Conservation (phyloP, 2,888 invertebrate genomes). For the Cryptus viduatorius region DNA sequence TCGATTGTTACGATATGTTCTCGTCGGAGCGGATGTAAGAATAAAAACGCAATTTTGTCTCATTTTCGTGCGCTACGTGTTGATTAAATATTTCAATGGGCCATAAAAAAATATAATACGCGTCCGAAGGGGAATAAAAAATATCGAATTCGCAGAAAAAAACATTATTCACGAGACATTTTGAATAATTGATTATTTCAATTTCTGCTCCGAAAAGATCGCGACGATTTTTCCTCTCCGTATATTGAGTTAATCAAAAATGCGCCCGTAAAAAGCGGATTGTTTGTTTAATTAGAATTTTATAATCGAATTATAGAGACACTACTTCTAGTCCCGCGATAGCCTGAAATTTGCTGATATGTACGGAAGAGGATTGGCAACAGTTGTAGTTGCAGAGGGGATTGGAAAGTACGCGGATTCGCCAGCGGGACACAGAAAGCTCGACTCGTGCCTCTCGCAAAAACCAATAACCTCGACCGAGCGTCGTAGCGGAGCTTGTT, state of each 20-base stretch:
- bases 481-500: slow-evolving; percentile 77
- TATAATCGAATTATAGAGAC: not conserved
- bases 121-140: too few species aligned
- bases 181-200: too few species aligned
- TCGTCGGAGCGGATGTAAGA: too few species aligned
- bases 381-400: not conserved
- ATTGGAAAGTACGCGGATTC: slow-evolving; percentile 14
- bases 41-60: too few species aligned
- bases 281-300: not conserved
- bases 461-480: slow-evolving; percentile 80
- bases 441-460: slow-evolving; percentile 74
- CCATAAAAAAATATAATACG: too few species aligned
- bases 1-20: too few species aligned
- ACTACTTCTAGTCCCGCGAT: not conserved
- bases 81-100: too few species aligned
- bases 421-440: slow-evolving; percentile 48
- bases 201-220: too few species aligned
- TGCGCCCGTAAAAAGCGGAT: not conserved
- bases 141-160: too few species aligned
- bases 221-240: too few species aligned
- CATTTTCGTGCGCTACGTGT: too few species aligned
- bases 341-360: slow-evolving; percentile 18
- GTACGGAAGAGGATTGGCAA: slow-evolving; percentile 30
- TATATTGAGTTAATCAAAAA: not conserved
- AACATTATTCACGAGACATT: too few species aligned